Evolutionary conservation across 2,888 invertebrate species (phyloP).

Genomic region (Netelia virgata): DNA sequence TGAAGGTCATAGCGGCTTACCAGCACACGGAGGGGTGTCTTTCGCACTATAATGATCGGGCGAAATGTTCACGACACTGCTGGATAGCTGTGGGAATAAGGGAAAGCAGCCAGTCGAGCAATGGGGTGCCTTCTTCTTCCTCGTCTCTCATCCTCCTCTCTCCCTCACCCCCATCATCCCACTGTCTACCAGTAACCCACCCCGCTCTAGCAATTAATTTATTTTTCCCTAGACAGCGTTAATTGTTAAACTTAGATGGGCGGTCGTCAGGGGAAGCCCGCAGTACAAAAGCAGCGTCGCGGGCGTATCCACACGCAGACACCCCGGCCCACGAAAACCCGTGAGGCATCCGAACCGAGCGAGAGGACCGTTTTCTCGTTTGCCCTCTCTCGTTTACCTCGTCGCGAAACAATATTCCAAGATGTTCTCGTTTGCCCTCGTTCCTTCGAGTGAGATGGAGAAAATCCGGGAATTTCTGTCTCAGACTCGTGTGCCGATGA

Average conservation of each 20-base stretch:
- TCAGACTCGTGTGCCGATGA: neutral
- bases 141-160: constrained; percentile 6
- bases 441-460: constrained; percentile 7
- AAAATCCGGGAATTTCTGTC: constrained; percentile 9
- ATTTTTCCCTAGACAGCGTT: constrained; percentile 82
- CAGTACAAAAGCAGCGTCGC: constrained; percentile 72
- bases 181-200: constrained; percentile 9
- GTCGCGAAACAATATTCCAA: constrained; percentile 13
- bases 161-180: constrained; percentile 2
- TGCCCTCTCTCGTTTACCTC: neutral
- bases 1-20: constrained; percentile 18
- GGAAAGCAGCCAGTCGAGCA: constrained; percentile 50
- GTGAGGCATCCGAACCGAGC: constrained; percentile 22
- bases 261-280: constrained; percentile 80
- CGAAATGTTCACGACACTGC: constrained; percentile 58
- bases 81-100: constrained; percentile 51
- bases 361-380: constrained; percentile 55
- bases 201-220: constrained; percentile 81
- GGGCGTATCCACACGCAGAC: constrained; percentile 15
- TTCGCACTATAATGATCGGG: constrained; percentile 57
- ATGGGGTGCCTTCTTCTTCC: constrained; percentile 45
- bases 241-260: constrained; percentile 85
- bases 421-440: constrained; percentile 14
- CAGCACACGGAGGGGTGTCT: constrained; percentile 23
- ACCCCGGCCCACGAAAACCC: constrained; percentile 14